Evolutionary conservation across 2,888 invertebrate species (phyloP).

Genomic region (Limnephilus lunatus): DNA sequence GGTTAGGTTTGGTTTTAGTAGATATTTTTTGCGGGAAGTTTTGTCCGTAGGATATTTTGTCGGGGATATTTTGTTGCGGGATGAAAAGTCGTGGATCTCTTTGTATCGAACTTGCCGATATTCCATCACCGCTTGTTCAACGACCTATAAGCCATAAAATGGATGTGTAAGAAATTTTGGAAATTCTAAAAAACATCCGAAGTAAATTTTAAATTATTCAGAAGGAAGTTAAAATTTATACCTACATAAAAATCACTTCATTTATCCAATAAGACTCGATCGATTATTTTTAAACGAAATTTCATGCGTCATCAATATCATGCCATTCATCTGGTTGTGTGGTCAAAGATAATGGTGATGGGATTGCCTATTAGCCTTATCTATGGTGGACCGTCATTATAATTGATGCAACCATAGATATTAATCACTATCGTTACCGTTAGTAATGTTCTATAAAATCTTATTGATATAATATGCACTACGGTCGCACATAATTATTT

Average conservation of each 20-base stretch:
- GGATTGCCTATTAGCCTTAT: neutral
- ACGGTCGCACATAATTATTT: neutral
- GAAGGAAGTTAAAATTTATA: neutral
- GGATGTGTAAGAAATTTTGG: neutral
- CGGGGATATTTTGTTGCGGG: too few relatives aligned
- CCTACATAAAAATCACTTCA: neutral
- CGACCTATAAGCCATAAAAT: neutral
- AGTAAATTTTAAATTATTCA: neutral
- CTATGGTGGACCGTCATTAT: neutral
- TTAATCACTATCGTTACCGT: neutral
- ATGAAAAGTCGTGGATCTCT: too few relatives aligned
- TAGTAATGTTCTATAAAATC: neutral
- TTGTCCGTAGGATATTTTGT: too few relatives aligned
- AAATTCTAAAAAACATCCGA: neutral
- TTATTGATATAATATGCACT: neutral
- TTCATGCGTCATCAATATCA: neutral
- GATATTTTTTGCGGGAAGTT: too few relatives aligned
- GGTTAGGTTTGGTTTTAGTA: too few relatives aligned
- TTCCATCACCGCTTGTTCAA: neutral
- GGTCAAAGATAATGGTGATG: neutral
- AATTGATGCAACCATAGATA: neutral
- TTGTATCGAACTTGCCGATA: neutral
- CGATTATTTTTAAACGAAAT: neutral
- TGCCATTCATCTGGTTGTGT: neutral
- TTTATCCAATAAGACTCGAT: neutral